Conservation (phyloP, 2,888 invertebrate genomes). For the Drosophila monieri region DNA sequence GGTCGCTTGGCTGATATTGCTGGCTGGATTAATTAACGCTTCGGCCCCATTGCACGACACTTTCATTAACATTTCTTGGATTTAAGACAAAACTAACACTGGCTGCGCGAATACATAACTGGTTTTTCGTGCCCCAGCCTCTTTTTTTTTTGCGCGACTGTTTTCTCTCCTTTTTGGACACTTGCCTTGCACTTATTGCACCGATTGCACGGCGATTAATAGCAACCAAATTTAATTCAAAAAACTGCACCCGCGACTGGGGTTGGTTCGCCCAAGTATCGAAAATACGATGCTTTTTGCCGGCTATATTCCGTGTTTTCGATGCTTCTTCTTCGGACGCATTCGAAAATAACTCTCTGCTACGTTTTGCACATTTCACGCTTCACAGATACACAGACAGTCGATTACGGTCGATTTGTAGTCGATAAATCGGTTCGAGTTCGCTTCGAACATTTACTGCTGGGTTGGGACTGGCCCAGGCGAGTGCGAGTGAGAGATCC, state of each 20-base stretch:
- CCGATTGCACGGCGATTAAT: neutral
- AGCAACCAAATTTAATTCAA: neutral
- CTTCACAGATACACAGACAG: too few relatives aligned
- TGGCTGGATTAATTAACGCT: constrained; percentile 52
- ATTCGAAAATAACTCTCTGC: too few relatives aligned
- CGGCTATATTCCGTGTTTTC: too few relatives aligned
- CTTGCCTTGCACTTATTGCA: constrained; percentile 3
- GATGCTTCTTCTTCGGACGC: too few relatives aligned
- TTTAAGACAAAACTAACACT: constrained; percentile 31
- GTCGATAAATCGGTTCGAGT: too few relatives aligned
- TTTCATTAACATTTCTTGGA: constrained; percentile 69
- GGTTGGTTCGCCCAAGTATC: too few relatives aligned
- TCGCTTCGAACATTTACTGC: too few relatives aligned
- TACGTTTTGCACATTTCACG: too few relatives aligned
- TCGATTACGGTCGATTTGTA: too few relatives aligned
- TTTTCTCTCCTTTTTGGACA: constrained; percentile 4
- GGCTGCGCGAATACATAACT: constrained; percentile 62
- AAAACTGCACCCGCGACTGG: constrained; percentile 1
- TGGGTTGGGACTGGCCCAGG: too few relatives aligned
- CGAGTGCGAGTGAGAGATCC: too few relatives aligned
- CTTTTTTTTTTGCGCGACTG: constrained; percentile 15
- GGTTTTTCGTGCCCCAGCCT: constrained; percentile 53
- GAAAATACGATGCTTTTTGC: too few relatives aligned
- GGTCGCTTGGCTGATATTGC: constrained; percentile 22
- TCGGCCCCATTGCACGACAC: constrained; percentile 53